Conservation (phyloP, 1,140 invertebrate genomes). For the Alviniconcha marisindica region DNA sequence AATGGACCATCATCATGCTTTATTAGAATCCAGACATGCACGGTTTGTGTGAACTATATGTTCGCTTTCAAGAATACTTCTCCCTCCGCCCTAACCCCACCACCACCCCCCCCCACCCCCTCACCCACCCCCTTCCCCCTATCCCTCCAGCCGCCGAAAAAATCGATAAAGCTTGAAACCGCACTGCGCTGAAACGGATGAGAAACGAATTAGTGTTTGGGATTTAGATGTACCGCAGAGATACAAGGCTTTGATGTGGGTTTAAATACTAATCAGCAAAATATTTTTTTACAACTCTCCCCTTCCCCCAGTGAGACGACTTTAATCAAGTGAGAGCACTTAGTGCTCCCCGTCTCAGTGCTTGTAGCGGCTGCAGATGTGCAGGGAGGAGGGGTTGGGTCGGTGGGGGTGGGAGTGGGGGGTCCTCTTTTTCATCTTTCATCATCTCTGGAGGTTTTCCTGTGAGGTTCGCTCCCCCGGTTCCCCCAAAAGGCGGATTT, state of each 20-base stretch:
- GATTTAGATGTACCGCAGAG: constrained; percentile 16
- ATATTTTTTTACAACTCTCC: not conserved
- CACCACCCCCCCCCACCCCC: too few species aligned
- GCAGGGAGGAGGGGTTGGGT: too few species aligned
- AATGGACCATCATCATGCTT: too few species aligned
- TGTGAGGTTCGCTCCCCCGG: not conserved
- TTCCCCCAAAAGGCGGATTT: constrained; percentile 22
- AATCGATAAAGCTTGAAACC: not conserved
- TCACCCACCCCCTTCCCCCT: too few species aligned
- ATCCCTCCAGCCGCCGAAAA: too few species aligned
- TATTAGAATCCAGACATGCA: too few species aligned
- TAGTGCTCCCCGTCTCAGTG: constrained; percentile 14
- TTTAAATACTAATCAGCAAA: constrained; percentile 1
- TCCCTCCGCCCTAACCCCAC: too few species aligned
- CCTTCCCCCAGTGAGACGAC: not conserved
- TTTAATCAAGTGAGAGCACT: constrained; percentile 31
- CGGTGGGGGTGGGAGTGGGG: too few species aligned
- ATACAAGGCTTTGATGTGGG: constrained; percentile 22
- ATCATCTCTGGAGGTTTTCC: not conserved
- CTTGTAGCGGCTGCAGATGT: constrained; percentile 8
- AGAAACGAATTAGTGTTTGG: not conserved
- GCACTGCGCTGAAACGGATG: not conserved
- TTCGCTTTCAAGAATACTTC: too few species aligned
- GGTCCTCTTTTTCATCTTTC: not conserved
- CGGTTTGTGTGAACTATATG: too few species aligned